Base-by-base conservation (phyloP, 64 coral and sea anemone genomes). In the Actinia tenebrosa region DNA sequence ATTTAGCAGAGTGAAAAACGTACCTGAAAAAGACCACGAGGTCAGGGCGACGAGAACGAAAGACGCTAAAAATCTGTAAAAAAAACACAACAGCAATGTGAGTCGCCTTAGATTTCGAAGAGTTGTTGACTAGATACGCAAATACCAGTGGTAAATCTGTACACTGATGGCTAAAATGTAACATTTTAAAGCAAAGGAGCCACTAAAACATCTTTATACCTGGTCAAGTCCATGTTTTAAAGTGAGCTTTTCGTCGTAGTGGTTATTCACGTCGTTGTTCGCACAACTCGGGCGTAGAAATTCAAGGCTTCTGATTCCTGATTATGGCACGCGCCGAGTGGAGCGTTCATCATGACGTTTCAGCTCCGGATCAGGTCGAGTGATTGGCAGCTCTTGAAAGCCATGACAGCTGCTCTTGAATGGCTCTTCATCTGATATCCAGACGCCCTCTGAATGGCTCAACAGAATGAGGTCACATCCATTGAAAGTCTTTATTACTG, bases 311-410 rank as follows among this genome's bases (percentile, higher is more conserved):
- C 69, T 75, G 25, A 30, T 75, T 75, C 69, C 53, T 22, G 79
- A 81, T 52, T 50, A 37, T 81, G 50, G 79, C 79, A 81, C 79
- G 79, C 79, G 79, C 50, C 79, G 79, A 81, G 79, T 81, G 50
- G 45, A 81, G 50, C 79, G 45, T 45, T 81, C 43, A n/a, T 81
- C 50, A 81, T 81, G 79, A 81, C 79, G 79, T 81, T 10, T 75
- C 69, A 42, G 25, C 69, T 75, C 64, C 19, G 22, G 64, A 69
- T 69, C 64, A 69, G 77, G 45, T 23, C 50, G 45, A 53, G 10
- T 81, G 79, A 81, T 81, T 81, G 79, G 22, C 79, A 81, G 79
- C 79, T 81, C 79, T 81, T 52, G 79, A 81, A 50, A 53, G 45
- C 79, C 14, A 53, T 81, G 79, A 81, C 79, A 81, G 79, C 69